A percentile compares a stretch with the other conserved stretches of the same genome.
Conservation (phyloP, 2,888 invertebrate species). For the Machimus atricapillus region DNA sequence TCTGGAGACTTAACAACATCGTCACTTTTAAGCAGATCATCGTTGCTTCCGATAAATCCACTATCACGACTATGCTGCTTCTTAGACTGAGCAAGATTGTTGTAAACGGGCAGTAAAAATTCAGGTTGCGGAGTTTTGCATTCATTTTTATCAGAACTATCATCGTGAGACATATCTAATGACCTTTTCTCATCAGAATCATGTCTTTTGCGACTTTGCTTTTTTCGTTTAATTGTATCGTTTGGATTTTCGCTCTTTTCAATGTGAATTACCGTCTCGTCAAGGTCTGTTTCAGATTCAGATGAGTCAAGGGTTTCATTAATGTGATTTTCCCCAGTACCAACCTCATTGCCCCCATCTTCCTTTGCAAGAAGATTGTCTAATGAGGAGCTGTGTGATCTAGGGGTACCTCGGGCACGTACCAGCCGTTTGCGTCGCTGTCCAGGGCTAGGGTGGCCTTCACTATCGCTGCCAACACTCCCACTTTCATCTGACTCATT, state of each 20-base stretch:
- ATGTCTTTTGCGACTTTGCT: conserved; percentile 74
- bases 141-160: conserved; percentile 68
- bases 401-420: conserved; percentile 80
- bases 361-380: conserved; percentile 78
- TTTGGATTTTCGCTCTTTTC: conserved; percentile 74
- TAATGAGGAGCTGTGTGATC: conserved; percentile 82
- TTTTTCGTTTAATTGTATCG: conserved; percentile 84
- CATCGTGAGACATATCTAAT: conserved; percentile 66
- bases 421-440: conserved; percentile 82
- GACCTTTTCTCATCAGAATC: conserved; percentile 66
- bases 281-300: conserved; percentile 73
- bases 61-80: conserved; percentile 87
- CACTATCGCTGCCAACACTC: conserved; percentile 90
- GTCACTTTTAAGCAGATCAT: conserved; percentile 76
- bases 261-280: conserved; percentile 71
- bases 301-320: conserved; percentile 68
- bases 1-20: conserved; percentile 52
- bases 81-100: conserved; percentile 70
- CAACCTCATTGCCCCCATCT: conserved; percentile 59
- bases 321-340: conserved; percentile 58
- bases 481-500: conserved; percentile 78
- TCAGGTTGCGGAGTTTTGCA: conserved; percentile 75
- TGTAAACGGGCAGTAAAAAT: conserved; percentile 65
- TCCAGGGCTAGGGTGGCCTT: conserved; percentile 86
- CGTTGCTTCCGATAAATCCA: conserved; percentile 88